Base-by-base conservation (phyloP, 1,140 invertebrate genomes). In the Papilio glaucus region DNA sequence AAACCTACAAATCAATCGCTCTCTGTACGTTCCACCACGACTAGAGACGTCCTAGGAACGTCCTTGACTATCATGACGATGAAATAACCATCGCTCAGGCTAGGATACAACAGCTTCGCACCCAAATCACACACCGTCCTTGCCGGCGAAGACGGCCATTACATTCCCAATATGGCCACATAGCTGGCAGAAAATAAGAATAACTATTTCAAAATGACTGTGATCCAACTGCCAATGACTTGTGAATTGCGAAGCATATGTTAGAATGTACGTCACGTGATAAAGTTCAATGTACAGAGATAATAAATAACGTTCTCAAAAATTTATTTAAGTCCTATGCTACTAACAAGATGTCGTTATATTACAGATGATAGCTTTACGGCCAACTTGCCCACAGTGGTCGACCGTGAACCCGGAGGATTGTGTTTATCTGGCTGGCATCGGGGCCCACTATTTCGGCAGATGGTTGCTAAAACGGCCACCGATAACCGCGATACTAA, bases 401-500 rank as follows among this genome's bases (percentile, higher is more conserved):
- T 82, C 78, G 86, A 75, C 89, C 88, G 62, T 91, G 87, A 89
- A 88, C 85, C 84, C 77, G 60, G 42, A 79, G 79, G 81, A 84
- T 76, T 77, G 72, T 70, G 76, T 85, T 88, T 88, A 88, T 89
- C 84, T 84, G 71, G 63, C 73, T 70, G 63, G 73, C 85, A 88
- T 84, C 80, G 72, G 77, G 62, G 71, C 74, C 76, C 76, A 84
- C 74, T 68, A 85, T 86, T 85, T 86, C 84, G 87, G 88, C 86
- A 90, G 87, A 90, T 89, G 88, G 77, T 81, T 74, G 79, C 83
- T 77, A 85, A 88, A 87, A 84, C 74, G 76, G 77, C 74, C 69
- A 49, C 74, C 78, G 85, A 91, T 90, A 88, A 86, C 71, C 74
- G 75, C 49, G 42, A 61, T 72, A 73, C 12, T 74, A 77, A 78